Evolutionary conservation across 2,888 invertebrate species (phyloP), one percentile per base, ranked within the genome.

Genomic region (Trypoxylon attenuatum): DNA sequence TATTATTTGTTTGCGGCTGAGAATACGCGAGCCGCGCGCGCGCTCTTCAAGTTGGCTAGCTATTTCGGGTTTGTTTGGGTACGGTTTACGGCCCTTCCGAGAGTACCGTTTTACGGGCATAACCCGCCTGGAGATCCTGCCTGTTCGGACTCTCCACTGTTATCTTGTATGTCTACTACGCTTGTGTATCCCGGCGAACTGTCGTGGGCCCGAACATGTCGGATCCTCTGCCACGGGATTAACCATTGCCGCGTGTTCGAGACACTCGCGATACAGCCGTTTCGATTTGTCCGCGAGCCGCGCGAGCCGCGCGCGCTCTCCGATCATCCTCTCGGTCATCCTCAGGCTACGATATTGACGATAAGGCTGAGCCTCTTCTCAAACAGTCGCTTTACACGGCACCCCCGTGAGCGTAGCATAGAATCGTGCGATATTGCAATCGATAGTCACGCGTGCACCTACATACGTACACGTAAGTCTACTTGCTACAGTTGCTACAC

Each of bases 381-480:
- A 83, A 83, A 83, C 69, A 72, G 56, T 53, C 70, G 75, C 75
- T 76, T 79, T 70, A 57, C 63, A 51, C 49, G 27, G 60, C 54
- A 25, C 13, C 42, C 33, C 54, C 46, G 15, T 56, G 41, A 53
- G 42, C 45, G 46, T 22, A 10, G 49, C 23, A 25, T 25, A 53
- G 53, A 59, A 54, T 77, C 79, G 76, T 72, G 77, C 78, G 70
- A 84, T 84, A 84, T 84, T 81, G 78, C 77, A 77, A 79, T 76
- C 76, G 71, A 77, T 79, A 71, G 13, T 4, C 33, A 13, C 13
- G 4, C n/a, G 33, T 5, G 13, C 10, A 33, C 33, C 10, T 33
- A 33, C 8, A 25, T 4, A 25, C 25, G n/a, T n/a, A n/a, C n/a
- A n/a, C n/a, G n/a, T n/a, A n/a, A n/a, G n/a, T n/a, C n/a, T n/a